These are phyloP conservation scores for Orycteropus afer DNA, from an alignment of 2,113 vertebrate genomes.

Conservation along the genomic window DNA sequence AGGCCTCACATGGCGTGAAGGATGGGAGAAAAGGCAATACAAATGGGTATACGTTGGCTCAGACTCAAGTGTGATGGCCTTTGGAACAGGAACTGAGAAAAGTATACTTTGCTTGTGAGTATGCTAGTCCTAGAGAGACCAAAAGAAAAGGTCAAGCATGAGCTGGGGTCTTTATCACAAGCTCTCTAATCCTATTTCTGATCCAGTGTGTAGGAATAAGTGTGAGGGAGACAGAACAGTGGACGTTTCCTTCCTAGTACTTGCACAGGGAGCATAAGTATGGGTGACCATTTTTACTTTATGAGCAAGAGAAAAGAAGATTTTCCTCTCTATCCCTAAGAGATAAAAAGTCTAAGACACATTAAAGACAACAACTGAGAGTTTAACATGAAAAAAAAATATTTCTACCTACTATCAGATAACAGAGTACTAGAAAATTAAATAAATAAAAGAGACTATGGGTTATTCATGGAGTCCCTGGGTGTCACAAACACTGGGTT, in stretches of 20 bases:
- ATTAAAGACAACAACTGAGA: not conserved
- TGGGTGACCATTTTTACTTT: not conserved
- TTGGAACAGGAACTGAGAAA: not conserved
- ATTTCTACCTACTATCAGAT: not conserved
- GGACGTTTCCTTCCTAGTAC: not conserved
- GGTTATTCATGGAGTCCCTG: not conserved
- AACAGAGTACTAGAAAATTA: not conserved
- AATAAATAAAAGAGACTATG: not conserved
- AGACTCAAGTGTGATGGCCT: not conserved
- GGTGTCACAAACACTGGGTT: too few relatives aligned
- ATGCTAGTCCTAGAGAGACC: not conserved
- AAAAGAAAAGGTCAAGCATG: not conserved
- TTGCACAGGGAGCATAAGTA: not conserved
- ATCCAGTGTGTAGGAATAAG: not conserved
- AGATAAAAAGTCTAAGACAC: not conserved
- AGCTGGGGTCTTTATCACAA: not conserved
- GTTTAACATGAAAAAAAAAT: slow-evolving; percentile 26
- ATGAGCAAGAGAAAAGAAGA: not conserved
- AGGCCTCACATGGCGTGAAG: not conserved
- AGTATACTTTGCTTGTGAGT: not conserved
- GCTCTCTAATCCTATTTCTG: not conserved
- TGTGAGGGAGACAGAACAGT: not conserved
- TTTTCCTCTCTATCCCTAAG: not conserved
- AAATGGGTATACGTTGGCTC: not conserved
- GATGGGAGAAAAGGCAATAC: not conserved